A percentile compares a stretch with the other conserved stretches of the same genome.
phyloP scores from a whole-genome alignment of 1,140 invertebrate genomes.

The Subanguina moxae region DNA sequence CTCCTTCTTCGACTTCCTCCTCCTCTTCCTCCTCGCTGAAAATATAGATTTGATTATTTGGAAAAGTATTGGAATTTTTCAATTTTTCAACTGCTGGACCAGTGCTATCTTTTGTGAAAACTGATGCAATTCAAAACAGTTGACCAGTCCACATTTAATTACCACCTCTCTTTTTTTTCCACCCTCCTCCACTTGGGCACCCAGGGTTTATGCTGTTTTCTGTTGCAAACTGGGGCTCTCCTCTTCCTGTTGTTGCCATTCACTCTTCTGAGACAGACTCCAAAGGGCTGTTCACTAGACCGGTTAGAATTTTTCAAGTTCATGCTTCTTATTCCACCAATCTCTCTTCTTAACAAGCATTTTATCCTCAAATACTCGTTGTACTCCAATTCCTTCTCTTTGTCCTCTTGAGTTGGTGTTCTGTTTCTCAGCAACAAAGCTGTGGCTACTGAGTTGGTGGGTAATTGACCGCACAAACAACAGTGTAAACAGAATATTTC shows the following conservation, averaged over 20 bases:
- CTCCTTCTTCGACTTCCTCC: constrained; percentile 36
- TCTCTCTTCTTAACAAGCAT: neutral
- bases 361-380: neutral
- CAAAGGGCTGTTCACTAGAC: neutral
- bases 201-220: neutral
- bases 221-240: neutral
- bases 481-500: neutral
- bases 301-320: neutral
- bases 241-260: neutral
- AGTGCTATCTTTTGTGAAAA: too few relatives aligned
- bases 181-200: neutral
- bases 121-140: too few relatives aligned
- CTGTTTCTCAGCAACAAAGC: neutral
- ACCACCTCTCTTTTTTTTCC: neutral
- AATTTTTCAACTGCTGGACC: too few relatives aligned
- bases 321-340: neutral
- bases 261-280: neutral
- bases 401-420: neutral
- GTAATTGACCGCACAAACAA: neutral
- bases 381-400: neutral
- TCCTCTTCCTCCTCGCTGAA: constrained; percentile 31
- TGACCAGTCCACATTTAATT: neutral
- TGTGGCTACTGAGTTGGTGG: neutral
- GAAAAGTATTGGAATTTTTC: too few relatives aligned
- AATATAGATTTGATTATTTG: neutral